Evolutionary conservation across 2,888 invertebrate species (phyloP).

Genomic region (Ernsta delagoae): DNA sequence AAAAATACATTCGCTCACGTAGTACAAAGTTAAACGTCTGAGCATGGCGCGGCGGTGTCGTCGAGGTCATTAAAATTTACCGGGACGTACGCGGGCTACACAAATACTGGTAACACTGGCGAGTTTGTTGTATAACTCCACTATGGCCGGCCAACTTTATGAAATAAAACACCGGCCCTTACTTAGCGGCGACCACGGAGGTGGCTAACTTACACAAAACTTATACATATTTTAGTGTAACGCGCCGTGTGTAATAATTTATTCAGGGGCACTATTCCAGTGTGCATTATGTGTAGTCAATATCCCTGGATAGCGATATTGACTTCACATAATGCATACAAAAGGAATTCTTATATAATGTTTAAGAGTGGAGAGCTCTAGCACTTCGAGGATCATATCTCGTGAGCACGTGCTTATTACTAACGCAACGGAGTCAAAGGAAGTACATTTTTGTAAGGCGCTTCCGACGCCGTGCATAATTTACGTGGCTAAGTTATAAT

Average conservation of each 20-base stretch:
- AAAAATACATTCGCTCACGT: conserved; percentile 55
- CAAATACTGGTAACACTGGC: conserved; percentile 66
- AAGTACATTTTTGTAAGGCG: conserved; percentile 34
- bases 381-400: conserved; percentile 24
- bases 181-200: too few relatives aligned
- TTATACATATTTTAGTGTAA: too few relatives aligned
- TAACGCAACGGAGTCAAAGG: conserved; percentile 33
- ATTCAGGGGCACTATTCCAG: conserved; percentile 49
- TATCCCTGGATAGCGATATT: conserved; percentile 66
- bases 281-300: conserved; percentile 36
- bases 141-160: too few relatives aligned
- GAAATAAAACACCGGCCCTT: too few relatives aligned
- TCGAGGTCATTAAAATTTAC: conserved; percentile 67
- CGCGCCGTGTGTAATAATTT: too few relatives aligned
- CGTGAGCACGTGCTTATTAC: conserved; percentile 30
- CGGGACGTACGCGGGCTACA: conserved; percentile 49
- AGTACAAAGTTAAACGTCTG: too few relatives aligned
- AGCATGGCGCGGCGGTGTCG: too few relatives aligned
- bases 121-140: conserved; percentile 69
- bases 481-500: conserved; percentile 5
- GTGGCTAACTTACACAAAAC: too few relatives aligned
- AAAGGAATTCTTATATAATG: conserved; percentile 16
- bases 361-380: conserved; percentile 17
- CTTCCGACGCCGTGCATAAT: conserved; percentile 24
- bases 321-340: conserved; percentile 66